phyloP scores from a whole-genome alignment of 2,888 invertebrate species.

The Lasioglossum leucozonium region DNA sequence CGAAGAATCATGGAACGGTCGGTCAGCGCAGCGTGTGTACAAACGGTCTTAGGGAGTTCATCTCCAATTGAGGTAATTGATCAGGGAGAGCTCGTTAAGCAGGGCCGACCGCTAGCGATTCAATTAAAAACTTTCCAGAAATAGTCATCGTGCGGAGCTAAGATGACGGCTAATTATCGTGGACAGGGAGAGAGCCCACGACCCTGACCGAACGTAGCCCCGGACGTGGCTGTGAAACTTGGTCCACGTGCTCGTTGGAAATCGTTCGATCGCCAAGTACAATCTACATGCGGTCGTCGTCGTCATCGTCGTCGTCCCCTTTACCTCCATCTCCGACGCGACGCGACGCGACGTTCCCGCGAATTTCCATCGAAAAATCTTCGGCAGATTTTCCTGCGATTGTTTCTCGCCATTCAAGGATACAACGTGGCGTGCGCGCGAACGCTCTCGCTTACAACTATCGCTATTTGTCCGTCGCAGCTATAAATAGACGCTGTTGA shows the following conservation, averaged over 20 bases:
- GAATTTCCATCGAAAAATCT: constrained; percentile 26
- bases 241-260: constrained; percentile 32
- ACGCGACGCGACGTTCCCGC: not conserved
- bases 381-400: constrained; percentile 72
- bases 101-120: constrained; percentile 11
- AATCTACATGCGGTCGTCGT: no score
- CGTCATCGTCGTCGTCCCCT: no score
- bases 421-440: constrained; percentile 64
- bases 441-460: constrained; percentile 67
- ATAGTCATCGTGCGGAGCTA: constrained; percentile 6
- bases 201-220: constrained; percentile 44
- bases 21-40: constrained; percentile 2
- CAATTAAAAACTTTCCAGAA: constrained; percentile 36
- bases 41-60: not conserved
- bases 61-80: constrained; percentile 26
- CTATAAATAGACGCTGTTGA: constrained; percentile 83
- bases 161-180: constrained; percentile 27
- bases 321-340: no score
- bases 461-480: constrained; percentile 81
- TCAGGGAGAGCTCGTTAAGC: constrained; percentile 14
- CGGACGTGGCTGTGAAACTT: constrained; percentile 18
- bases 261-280: not conserved
- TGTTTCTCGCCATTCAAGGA: constrained; percentile 79
- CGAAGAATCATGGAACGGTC: not conserved
- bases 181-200: constrained; percentile 14